Evolutionary conservation across 2,797 vertebrate species (phyloP), one percentile per base, ranked within the genome.

Genomic region (Merluccius polli): DNA sequence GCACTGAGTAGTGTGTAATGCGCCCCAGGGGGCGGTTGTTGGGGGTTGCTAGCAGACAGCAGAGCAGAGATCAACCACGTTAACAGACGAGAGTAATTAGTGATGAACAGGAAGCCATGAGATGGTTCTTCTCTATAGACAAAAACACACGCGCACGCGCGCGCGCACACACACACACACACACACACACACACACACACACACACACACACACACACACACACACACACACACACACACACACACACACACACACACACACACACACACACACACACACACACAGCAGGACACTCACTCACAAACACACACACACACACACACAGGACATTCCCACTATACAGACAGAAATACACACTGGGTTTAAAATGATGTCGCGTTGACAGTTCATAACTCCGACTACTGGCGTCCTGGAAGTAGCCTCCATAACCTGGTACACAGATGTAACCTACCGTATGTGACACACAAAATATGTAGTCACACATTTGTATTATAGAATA

Each of bases 61-160:
- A 89, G 88, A 83, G 87, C 84, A 87, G 65, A 32, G 87, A 90
- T 89, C 88, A 89, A 89, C 87, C 83, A 84, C 82, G 90, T 95
- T 87, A 93, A 85, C 96, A 97, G 93, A 95, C 95, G 95, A 95
- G 92, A 95, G 93, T 89, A 90, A 96, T 97, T 96, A 96, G 95
- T 95, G 94, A 95, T 95, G 94, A 95, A 95, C 94, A 94, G 94
- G 93, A 97, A 96, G 93, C 94, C 91, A 90, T 92, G 94, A 94
- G 87, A 89, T 87, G 87, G 75, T 85, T 71, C 74, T 63, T 73
- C 76, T 78, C 71, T 52, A 52, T 52, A 21, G 44, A 52, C 44
- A 18, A 16, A 73, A 70, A 71, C 33, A 79, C 65, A 65, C 76
- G 73, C 36, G 74, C 72, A n/a, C 72, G 65, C 7, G 16, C 41